phyloP scores from a whole-genome alignment of 2,888 invertebrate genomes.

The Thera obeliscata region DNA sequence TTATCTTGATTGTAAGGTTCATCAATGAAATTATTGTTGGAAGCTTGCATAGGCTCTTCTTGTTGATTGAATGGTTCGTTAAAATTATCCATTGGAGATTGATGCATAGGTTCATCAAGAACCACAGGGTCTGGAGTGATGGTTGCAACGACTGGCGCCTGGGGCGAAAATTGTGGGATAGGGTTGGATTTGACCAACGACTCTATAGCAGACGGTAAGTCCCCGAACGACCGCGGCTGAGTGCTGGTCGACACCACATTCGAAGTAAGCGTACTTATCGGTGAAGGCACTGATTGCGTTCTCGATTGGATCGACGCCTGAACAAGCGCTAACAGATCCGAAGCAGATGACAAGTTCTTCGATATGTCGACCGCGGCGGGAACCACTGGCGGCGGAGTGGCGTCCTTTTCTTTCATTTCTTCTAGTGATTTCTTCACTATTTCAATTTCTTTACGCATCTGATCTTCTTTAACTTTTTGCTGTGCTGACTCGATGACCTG shows the following conservation, averaged over 20 bases:
- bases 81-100: slow-evolving; percentile 12
- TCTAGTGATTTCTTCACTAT: slow-evolving; percentile 78
- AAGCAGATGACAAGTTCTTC: slow-evolving; percentile 63
- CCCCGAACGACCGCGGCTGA: slow-evolving; percentile 73
- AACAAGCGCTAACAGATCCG: slow-evolving; percentile 69
- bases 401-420: slow-evolving; percentile 54
- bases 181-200: slow-evolving; percentile 21
- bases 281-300: slow-evolving; percentile 38
- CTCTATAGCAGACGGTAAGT: slow-evolving; percentile 47
- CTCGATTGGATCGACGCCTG: slow-evolving; percentile 70
- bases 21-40: slow-evolving; percentile 15
- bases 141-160: background rate
- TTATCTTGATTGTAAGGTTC: slow-evolving; percentile 22
- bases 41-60: slow-evolving; percentile 16
- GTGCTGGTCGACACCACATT: slow-evolving; percentile 58
- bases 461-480: slow-evolving; percentile 88
- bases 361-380: slow-evolving; percentile 44
- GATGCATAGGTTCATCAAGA: slow-evolving; percentile 19
- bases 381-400: slow-evolving; percentile 32
- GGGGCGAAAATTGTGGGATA: slow-evolving; percentile 7
- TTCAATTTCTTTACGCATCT: slow-evolving; percentile 84
- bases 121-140: background rate
- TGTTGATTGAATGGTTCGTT: slow-evolving; percentile 24
- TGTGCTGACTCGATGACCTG: slow-evolving; percentile 89
- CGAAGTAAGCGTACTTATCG: slow-evolving; percentile 39